Evolutionary conservation across 2,797 vertebrate genomes (phyloP).

Genomic region (Coranthus polyacanthus): DNA sequence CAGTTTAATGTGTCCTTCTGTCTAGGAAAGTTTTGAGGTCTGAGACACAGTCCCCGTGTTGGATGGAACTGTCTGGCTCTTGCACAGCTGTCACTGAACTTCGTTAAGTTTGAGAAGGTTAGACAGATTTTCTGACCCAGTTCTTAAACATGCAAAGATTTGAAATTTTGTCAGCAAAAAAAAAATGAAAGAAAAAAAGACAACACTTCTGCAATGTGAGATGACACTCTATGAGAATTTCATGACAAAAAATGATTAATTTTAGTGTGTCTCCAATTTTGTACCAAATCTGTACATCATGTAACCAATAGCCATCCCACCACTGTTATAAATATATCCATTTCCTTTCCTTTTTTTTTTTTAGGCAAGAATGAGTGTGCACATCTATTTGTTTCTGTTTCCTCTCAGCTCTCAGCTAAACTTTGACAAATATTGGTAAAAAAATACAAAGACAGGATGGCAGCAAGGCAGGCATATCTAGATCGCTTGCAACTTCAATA

Average conservation of each 20-base stretch:
- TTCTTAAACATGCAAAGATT: slow-evolving; percentile 26
- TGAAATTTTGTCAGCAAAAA: slow-evolving; percentile 10
- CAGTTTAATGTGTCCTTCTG: slow-evolving; percentile 35
- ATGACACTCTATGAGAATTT: neutral
- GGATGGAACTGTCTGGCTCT: slow-evolving; percentile 18
- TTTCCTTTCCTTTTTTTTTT: no score
- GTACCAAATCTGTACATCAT: no score
- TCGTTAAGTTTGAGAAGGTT: slow-evolving; percentile 55
- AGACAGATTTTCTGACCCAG: slow-evolving; percentile 29
- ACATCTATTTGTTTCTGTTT: neutral
- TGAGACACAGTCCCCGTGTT: slow-evolving; percentile 20
- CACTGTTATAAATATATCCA: no score
- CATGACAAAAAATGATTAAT: neutral
- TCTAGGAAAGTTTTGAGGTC: slow-evolving; percentile 28
- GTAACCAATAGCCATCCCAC: no score
- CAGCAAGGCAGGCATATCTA: neutral
- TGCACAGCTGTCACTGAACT: slow-evolving; percentile 39
- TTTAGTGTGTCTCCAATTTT: no score
- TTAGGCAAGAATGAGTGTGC: no score
- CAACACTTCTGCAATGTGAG: neutral
- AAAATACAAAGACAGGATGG: neutral
- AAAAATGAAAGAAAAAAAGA: neutral
- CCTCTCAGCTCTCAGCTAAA: neutral
- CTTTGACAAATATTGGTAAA: neutral
- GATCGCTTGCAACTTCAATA: neutral